These are phyloP conservation scores for Drosophila longiperda DNA, from an alignment of 2,888 invertebrate species.

Conservation along the genomic window DNA sequence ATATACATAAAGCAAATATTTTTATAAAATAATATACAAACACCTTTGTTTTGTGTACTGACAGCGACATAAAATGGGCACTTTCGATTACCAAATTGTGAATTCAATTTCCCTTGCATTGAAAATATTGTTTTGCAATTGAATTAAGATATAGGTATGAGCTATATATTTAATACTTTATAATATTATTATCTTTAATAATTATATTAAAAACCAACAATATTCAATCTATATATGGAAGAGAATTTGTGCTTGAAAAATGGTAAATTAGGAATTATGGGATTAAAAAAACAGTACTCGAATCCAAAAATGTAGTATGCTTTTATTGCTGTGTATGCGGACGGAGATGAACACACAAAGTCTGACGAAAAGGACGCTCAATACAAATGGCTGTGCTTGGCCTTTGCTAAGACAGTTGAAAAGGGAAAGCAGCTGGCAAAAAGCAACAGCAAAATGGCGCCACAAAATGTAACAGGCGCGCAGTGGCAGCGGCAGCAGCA, in stretches of 20 bases:
- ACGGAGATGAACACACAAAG: constrained; percentile 8
- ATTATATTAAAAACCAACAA: no score
- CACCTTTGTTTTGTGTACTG: not conserved
- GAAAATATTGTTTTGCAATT: no score
- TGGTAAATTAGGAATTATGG: not conserved
- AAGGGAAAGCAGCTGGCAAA: constrained; percentile 53
- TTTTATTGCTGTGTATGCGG: not conserved
- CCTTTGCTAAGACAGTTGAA: constrained; percentile 50
- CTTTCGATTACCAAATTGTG: not conserved
- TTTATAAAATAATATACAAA: no score
- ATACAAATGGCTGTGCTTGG: constrained; percentile 65
- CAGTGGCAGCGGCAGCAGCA: constrained; percentile 30
- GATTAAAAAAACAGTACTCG: not conserved
- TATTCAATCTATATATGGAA: no score
- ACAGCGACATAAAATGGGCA: not conserved
- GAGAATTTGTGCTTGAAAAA: not conserved
- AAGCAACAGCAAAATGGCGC: constrained; percentile 72
- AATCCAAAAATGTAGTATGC: not conserved
- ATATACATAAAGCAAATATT: no score
- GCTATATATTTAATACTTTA: no score
- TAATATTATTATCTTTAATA: no score
- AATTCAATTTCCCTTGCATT: no score
- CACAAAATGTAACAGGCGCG: constrained; percentile 68
- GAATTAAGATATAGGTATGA: no score
- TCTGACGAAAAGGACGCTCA: constrained; percentile 55